Percentiles rank a stretch among this genome's conserved stretches.
Evolutionary conservation across 1,140 invertebrate species (phyloP).

Genomic region (Heliconius himera): DNA sequence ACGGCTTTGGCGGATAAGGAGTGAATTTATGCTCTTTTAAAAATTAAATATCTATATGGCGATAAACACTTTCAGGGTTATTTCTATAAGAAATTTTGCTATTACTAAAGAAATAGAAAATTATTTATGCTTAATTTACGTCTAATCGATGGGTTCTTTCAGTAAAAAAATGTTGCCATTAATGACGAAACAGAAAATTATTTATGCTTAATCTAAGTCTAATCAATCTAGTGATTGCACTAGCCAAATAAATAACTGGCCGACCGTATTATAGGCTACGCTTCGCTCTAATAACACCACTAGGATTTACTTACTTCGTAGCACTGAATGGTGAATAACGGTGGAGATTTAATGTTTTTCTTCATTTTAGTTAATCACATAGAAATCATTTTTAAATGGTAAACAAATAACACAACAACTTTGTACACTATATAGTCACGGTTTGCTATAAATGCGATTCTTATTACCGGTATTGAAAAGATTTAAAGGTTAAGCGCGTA

Average conservation of each 20-base stretch:
- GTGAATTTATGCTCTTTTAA: neutral
- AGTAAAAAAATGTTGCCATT: neutral
- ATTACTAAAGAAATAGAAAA: neutral
- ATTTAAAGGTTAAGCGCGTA: slow-evolving; percentile 60
- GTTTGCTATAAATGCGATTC: slow-evolving; percentile 20
- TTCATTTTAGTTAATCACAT: slow-evolving; percentile 59
- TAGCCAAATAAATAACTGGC: neutral
- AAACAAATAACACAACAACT: slow-evolving; percentile 16
- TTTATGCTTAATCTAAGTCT: neutral
- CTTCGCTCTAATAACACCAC: slow-evolving; percentile 26
- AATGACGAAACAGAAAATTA: neutral
- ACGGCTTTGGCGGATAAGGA: neutral
- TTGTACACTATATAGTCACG: slow-evolving; percentile 27
- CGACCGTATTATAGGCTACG: slow-evolving; percentile 20
- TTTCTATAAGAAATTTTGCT: neutral
- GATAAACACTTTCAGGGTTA: neutral
- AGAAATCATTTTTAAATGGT: slow-evolving; percentile 22
- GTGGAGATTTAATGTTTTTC: slow-evolving; percentile 70
- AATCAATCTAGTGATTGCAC: slow-evolving; percentile 3
- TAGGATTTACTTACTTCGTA: slow-evolving; percentile 79
- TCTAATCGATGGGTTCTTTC: neutral
- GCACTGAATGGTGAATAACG: slow-evolving; percentile 80
- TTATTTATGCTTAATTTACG: neutral
- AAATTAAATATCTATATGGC: neutral
- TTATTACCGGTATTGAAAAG: neutral